phyloP scores from a whole-genome alignment of 2,888 invertebrate species.

The Melanotus villosus region DNA sequence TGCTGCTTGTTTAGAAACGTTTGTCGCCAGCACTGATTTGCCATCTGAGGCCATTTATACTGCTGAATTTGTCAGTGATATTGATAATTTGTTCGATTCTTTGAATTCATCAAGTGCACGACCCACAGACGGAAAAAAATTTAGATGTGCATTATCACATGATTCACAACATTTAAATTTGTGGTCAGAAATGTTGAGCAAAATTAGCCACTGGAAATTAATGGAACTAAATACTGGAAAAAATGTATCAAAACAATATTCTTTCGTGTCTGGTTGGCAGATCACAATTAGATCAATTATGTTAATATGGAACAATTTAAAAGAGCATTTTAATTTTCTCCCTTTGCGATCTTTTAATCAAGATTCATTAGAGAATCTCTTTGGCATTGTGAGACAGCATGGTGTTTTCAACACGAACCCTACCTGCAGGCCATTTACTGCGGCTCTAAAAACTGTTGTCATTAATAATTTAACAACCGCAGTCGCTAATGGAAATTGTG shows the following conservation, averaged over 20 bases:
- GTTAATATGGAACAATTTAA: background rate
- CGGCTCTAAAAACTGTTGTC: too few species aligned
- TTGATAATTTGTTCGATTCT: constrained; percentile 6
- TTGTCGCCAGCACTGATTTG: background rate
- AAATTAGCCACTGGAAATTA: constrained; percentile 34
- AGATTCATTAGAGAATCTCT: too few species aligned
- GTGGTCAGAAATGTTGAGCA: constrained; percentile 26
- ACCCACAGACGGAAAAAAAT: constrained; percentile 24
- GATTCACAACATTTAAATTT: constrained; percentile 26
- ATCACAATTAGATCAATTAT: constrained; percentile 4
- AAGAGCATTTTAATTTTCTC: background rate
- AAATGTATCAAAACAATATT: background rate
- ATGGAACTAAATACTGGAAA: background rate
- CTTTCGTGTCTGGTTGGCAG: background rate
- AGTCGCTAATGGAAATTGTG: constrained; percentile 16
- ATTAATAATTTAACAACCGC: background rate
- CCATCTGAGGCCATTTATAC: constrained; percentile 2
- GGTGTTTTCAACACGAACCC: background rate
- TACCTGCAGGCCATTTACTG: background rate
- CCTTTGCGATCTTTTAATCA: background rate
- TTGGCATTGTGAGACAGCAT: background rate
- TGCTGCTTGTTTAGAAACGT: background rate
- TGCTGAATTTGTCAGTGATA: background rate
- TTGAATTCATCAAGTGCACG: background rate
- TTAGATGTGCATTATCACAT: constrained; percentile 33